phyloP scores from a whole-genome alignment of 1,140 invertebrate species.

The Octopus bimaculoides region DNA sequence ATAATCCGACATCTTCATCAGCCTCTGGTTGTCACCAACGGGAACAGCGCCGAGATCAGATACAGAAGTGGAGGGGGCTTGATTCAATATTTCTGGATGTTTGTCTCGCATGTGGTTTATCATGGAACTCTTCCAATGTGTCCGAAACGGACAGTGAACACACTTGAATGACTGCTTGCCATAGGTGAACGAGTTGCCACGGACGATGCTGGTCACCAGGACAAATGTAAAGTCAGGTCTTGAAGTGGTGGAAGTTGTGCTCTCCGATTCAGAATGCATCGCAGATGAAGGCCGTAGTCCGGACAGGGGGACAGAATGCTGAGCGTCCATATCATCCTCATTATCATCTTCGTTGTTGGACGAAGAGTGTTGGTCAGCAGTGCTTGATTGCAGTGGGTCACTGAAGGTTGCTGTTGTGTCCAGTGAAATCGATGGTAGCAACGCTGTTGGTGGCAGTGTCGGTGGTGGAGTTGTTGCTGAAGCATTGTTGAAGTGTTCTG shows the following conservation, averaged over 20 bases:
- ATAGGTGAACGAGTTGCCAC: constrained; percentile 29
- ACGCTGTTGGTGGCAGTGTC: too few relatives aligned
- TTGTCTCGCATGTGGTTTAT: constrained; percentile 40
- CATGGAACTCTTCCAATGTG: constrained; percentile 35
- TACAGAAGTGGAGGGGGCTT: constrained; percentile 21
- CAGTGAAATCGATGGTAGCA: background rate
- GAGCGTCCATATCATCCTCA: background rate
- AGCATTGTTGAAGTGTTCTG: background rate
- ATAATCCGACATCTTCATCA: constrained; percentile 43
- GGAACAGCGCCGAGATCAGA: constrained; percentile 20
- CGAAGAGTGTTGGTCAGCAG: background rate
- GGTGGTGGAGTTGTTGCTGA: too few relatives aligned
- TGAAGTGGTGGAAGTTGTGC: background rate
- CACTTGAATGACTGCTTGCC: constrained; percentile 37
- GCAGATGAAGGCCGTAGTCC: background rate
- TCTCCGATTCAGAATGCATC: too few relatives aligned
- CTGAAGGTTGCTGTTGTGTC: background rate
- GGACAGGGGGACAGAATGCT: background rate
- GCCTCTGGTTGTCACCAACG: constrained; percentile 17
- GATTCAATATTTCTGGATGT: constrained; percentile 32
- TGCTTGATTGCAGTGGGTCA: constrained; percentile 12
- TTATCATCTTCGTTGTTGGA: background rate
- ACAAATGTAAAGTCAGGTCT: constrained; percentile 43
- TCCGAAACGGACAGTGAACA: constrained; percentile 41
- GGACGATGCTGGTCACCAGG: constrained; percentile 24